Evolutionary conservation across 2,888 invertebrate genomes (phyloP).

Genomic region (Zaprionus obscuricornis): DNA sequence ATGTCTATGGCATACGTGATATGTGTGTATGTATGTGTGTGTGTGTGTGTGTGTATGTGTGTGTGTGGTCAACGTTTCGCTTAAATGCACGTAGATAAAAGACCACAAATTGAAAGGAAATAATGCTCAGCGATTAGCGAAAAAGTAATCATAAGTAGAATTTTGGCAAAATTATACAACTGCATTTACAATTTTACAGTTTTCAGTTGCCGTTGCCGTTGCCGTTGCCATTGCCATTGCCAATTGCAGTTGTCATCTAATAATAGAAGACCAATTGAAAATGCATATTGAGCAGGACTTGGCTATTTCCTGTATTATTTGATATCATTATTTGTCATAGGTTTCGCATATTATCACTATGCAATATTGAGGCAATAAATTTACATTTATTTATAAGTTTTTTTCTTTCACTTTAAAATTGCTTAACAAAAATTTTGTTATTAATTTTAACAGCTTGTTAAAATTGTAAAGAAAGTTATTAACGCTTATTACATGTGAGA

Average conservation of each 20-base stretch:
- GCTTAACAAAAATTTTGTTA: too few relatives aligned
- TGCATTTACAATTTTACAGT: slow-evolving; percentile 78
- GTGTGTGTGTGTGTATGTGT: slow-evolving; percentile 1
- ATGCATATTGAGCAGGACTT: too few relatives aligned
- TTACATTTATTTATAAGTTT: too few relatives aligned
- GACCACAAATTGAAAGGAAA: slow-evolving; percentile 75
- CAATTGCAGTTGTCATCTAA: slow-evolving; percentile 1
- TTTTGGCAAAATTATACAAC: slow-evolving; percentile 59
- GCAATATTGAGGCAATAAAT: too few relatives aligned
- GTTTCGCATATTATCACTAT: too few relatives aligned
- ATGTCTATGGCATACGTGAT: slow-evolving; percentile 16
- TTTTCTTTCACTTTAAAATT: too few relatives aligned
- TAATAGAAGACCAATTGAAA: too few relatives aligned
- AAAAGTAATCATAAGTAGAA: slow-evolving; percentile 75
- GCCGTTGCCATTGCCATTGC: background rate
- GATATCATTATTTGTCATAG: too few relatives aligned
- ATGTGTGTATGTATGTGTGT: slow-evolving; percentile 11
- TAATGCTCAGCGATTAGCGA: slow-evolving; percentile 74
- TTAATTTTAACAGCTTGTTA: too few relatives aligned
- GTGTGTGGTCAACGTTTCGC: slow-evolving; percentile 56
- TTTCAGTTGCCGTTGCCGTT: slow-evolving; percentile 3
- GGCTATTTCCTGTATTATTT: too few relatives aligned
- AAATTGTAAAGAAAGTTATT: too few relatives aligned
- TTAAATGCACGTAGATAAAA: slow-evolving; percentile 68
- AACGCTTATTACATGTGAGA: too few relatives aligned